phyloP scores from a whole-genome alignment of 37 sponge, comb jelly and placozoan species.

The Halisarca cf. caerulea region DNA sequence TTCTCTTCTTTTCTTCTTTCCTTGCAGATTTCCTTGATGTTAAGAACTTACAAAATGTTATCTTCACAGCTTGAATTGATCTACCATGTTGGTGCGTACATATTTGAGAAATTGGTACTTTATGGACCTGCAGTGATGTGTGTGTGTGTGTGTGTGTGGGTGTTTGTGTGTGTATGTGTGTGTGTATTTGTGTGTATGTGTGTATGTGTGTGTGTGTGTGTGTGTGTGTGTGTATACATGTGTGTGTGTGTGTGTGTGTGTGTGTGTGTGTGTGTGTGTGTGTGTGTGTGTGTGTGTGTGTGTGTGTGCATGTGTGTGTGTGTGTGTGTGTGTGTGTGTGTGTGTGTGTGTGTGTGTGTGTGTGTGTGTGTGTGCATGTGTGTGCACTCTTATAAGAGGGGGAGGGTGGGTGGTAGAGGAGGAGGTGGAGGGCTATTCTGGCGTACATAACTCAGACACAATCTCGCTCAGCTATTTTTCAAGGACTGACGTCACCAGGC shows the following conservation, averaged over 20 bases:
- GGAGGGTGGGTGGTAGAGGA: too few relatives aligned
- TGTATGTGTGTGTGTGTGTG: slow-evolving; percentile 21
- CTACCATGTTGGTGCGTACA: too few relatives aligned
- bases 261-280: slow-evolving; percentile 15
- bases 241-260: slow-evolving; percentile 6
- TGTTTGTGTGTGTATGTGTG: slow-evolving; percentile 15
- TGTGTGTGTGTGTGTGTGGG: neutral
- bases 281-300: slow-evolving; percentile 40
- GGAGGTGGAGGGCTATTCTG: too few relatives aligned
- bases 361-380: slow-evolving; percentile 14
- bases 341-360: slow-evolving; percentile 39
- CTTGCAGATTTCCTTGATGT: too few relatives aligned
- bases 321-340: slow-evolving; percentile 35
- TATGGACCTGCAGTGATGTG: neutral
- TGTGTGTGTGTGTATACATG: slow-evolving; percentile 7
- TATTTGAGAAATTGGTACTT: neutral
- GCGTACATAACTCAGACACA: too few relatives aligned
- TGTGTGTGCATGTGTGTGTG: slow-evolving; percentile 40
- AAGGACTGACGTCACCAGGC: too few relatives aligned
- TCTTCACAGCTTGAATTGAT: too few relatives aligned
- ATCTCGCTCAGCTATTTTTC: too few relatives aligned
- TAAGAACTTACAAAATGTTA: too few relatives aligned
- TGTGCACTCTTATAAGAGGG: neutral
- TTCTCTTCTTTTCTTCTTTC: too few relatives aligned
- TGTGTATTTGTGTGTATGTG: slow-evolving; percentile 8